These are phyloP conservation scores for Graptemys geographica DNA, from an alignment of 2,797 vertebrate genomes.

Conservation along the genomic window DNA sequence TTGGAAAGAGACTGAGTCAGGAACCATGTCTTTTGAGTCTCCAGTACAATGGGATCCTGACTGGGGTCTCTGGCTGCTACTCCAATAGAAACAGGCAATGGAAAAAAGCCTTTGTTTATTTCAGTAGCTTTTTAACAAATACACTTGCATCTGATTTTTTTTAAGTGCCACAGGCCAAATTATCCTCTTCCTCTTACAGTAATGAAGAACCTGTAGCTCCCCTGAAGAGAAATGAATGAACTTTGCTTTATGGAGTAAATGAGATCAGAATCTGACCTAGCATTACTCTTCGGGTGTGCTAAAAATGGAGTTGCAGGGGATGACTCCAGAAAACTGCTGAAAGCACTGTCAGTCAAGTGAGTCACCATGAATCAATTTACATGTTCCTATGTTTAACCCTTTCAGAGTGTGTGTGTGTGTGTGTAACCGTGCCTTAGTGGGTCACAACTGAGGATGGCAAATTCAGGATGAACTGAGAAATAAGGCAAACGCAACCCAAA, in stretches of 20 bases:
- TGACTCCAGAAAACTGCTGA: constrained; percentile 26
- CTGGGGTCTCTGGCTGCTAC: background rate
- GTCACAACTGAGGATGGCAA: no score
- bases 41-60: background rate
- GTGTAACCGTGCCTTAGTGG: no score
- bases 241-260: constrained; percentile 45
- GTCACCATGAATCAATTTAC: constrained; percentile 39
- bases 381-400: constrained; percentile 42
- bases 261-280: constrained; percentile 48
- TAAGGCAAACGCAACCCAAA: no score
- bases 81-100: background rate
- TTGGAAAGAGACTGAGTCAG: background rate
- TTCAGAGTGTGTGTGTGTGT: background rate
- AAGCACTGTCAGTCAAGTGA: constrained; percentile 43
- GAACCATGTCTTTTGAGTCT: background rate
- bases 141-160: background rate
- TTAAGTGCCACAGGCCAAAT: background rate
- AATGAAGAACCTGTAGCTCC: constrained; percentile 2
- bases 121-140: constrained; percentile 12
- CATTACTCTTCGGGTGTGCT: background rate
- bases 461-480: no score
- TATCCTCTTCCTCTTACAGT: background rate
- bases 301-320: constrained; percentile 39
- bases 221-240: constrained; percentile 53
- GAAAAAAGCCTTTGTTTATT: background rate